Base-by-base conservation (phyloP, 2,113 vertebrate genomes). In the Odocoileus hemionus region DNA sequence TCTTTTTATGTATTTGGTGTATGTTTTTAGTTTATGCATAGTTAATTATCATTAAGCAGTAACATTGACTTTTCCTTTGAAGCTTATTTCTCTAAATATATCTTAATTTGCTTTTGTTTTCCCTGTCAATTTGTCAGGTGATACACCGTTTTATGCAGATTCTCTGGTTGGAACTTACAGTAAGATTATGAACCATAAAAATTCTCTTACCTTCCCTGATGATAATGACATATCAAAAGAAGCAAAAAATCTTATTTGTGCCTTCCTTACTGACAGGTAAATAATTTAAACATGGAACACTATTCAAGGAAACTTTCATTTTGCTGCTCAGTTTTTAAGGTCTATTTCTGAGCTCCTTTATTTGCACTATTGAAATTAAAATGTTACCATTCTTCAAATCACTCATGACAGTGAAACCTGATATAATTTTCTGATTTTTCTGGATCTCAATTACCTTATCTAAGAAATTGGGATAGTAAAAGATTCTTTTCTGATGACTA, bases 181-280 rank as follows among this genome's bases (percentile, higher is more conserved):
- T 99, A 99, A 99, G 97, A 99, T 99, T 96, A 99, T 99, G 99
- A 99, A 99, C 98, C 99, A 99, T 99, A 99, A 99, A 98, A 99
- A 99, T 78, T 99, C 99, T 92, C 99, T 99, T 98, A 99, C 99
- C 61, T 99, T 99, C 85, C 99, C 99, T 17, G 99, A 99, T 79
- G 99, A 99, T 99, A 99, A 99, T 90, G 99, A 99, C 64, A 99
- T 99, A 98, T 99, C 99, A 97, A 99, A 99, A 98, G 99, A 99
- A 60, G 99, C 99, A 98, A 99, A 99, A 99, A 99, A 99, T 98
- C 99, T 99, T 95, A 99, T 99, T 98, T 99, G 99, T 98, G 99
- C 99, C 97, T 99, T 99, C 98, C 99, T 99, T 98, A 99, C 99
- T 33, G 99, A 99, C 99, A 99, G 99, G 99, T 99, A 99, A 99